Evolutionary conservation across 2,113 vertebrate genomes (phyloP).

Genomic region (Orycteropus afer): DNA sequence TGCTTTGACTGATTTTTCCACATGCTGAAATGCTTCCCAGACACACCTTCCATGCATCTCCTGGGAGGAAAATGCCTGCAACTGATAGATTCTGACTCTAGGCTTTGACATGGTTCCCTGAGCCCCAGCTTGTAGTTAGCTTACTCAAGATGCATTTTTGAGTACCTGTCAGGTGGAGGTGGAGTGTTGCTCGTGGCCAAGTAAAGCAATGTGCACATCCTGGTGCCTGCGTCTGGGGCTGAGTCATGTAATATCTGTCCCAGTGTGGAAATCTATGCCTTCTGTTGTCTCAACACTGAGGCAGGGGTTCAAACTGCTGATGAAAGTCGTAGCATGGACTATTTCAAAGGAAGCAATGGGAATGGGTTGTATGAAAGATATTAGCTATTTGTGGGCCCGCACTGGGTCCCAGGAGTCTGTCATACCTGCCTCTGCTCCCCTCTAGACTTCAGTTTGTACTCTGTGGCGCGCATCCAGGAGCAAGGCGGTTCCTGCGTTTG

Average conservation of each 20-base stretch:
- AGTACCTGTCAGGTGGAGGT: background rate
- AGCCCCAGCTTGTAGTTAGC: background rate
- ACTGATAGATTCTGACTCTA: background rate
- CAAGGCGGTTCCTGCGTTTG: background rate
- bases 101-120: background rate
- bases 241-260: background rate
- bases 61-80: background rate
- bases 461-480: constrained; percentile 56
- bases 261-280: background rate
- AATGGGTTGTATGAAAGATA: background rate
- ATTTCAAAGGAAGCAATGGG: background rate
- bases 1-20: background rate
- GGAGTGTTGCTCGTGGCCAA: background rate
- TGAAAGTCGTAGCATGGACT: background rate
- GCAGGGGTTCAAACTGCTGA: background rate
- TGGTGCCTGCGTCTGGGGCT: background rate
- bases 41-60: background rate
- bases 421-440: background rate
- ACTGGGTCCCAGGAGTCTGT: background rate
- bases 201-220: background rate
- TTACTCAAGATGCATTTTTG: background rate
- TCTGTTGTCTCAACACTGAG: background rate
- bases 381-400: background rate
- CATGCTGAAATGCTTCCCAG: background rate
- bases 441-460: background rate